Conservation (phyloP, 2,888 invertebrate genomes). For the Emmelina monodactyla region DNA sequence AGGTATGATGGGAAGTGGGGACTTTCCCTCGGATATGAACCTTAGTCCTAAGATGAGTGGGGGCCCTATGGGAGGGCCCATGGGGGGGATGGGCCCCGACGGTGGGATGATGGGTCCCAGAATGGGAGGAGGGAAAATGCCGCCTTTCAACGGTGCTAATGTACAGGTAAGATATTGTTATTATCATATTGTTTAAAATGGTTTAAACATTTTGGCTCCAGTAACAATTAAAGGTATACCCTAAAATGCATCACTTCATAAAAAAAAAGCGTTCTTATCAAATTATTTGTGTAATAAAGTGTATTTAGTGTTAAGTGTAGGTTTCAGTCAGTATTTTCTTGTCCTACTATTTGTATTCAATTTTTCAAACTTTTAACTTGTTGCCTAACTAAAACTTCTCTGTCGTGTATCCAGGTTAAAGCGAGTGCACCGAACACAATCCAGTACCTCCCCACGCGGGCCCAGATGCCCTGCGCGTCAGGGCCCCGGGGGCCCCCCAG, state of each 20-base stretch:
- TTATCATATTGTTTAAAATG: too few relatives aligned
- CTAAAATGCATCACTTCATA: too few relatives aligned
- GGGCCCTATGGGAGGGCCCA: conserved; percentile 59
- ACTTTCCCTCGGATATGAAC: conserved; percentile 61
- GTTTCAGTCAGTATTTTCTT: too few relatives aligned
- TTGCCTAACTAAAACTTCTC: neutral
- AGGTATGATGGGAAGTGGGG: conserved; percentile 59
- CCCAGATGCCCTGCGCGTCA: conserved; percentile 77
- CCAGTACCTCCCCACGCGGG: conserved; percentile 95
- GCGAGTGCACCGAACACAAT: conserved; percentile 97
- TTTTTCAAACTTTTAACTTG: too few relatives aligned
- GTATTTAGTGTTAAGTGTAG: too few relatives aligned
- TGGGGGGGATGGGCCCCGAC: conserved; percentile 60
- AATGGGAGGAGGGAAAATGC: conserved; percentile 65
- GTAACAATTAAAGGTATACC: too few relatives aligned
- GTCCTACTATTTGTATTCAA: too few relatives aligned
- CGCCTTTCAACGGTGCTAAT: conserved; percentile 72
- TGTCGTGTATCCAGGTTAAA: conserved; percentile 72
- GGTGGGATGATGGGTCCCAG: conserved; percentile 73
- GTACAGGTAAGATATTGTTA: conserved; percentile 68
- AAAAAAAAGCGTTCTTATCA: too few relatives aligned
- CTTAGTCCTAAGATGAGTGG: conserved; percentile 74
- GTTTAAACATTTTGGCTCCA: too few relatives aligned
- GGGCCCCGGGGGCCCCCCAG: conserved; percentile 84
- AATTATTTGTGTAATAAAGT: too few relatives aligned